Conservation (phyloP, 2,797 vertebrate species). For the Poecile montanus region DNA sequence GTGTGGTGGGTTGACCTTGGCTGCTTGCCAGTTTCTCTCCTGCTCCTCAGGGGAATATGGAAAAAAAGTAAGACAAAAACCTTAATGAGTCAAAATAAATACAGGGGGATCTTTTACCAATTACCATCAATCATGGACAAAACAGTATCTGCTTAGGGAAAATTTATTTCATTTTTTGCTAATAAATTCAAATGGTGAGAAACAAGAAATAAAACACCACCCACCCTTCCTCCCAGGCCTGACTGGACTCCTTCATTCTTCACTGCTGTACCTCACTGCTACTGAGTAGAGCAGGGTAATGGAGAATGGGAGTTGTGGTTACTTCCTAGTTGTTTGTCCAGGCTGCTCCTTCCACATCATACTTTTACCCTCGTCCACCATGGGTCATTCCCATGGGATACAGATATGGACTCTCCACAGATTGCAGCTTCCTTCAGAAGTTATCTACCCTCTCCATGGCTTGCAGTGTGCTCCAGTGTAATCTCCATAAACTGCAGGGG, state of each 20-base stretch:
- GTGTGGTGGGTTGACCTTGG: neutral
- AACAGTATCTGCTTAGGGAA: neutral
- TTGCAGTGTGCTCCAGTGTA: neutral
- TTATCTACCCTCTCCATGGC: accelerated
- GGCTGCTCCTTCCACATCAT: accelerated
- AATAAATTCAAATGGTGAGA: neutral
- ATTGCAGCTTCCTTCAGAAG: neutral
- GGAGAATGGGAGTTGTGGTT: neutral
- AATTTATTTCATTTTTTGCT: neutral
- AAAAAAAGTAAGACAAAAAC: neutral
- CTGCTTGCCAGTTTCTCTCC: neutral
- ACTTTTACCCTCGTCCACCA: neutral
- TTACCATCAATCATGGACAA: accelerated
- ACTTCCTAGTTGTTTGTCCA: neutral
- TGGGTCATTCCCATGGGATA: neutral
- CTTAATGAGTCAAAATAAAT: neutral
- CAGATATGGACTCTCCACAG: neutral
- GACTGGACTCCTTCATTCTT: neutral
- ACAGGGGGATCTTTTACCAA: neutral
- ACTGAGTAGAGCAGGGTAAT: accelerated
- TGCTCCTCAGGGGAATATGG: neutral
- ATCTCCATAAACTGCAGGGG: neutral
- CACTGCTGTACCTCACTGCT: accelerated
- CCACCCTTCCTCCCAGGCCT: neutral
- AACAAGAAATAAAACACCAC: neutral